Conservation (phyloP, 92 coral and sea anemone species). For the Siderastrea radians region DNA sequence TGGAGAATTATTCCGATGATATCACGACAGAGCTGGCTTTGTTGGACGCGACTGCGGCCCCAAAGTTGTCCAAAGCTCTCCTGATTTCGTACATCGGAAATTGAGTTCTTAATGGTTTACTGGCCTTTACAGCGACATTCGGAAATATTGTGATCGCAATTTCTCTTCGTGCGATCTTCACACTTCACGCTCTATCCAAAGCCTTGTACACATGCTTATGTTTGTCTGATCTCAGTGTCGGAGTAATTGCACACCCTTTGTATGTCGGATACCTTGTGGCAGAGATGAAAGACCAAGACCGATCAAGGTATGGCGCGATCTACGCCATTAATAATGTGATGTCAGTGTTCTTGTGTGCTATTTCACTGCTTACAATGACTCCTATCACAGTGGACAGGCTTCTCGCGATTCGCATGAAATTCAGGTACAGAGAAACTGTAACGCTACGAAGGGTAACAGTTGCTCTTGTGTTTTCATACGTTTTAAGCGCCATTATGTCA, state of each 20-base stretch:
- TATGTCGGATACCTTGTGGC: conserved; percentile 1
- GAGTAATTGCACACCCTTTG: neutral
- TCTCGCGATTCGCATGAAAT: conserved; percentile 1
- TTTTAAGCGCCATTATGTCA: conserved; percentile 20
- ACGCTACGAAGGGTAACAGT: neutral
- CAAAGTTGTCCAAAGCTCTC: conserved; percentile 3
- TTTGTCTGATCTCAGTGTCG: conserved; percentile 19
- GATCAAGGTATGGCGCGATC: neutral
- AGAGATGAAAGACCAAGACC: neutral
- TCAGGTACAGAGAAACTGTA: conserved; percentile 19
- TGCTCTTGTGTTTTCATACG: neutral
- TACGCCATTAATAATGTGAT: conserved; percentile 1
- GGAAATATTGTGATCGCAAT: conserved; percentile 14
- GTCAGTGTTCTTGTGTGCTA: conserved; percentile 8
- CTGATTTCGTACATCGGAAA: conserved; percentile 2
- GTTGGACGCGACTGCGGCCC: neutral
- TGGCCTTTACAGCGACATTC: conserved; percentile 1
- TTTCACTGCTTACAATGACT: conserved; percentile 12
- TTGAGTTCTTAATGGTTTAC: neutral
- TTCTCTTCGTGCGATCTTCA: neutral
- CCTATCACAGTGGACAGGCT: conserved; percentile 1
- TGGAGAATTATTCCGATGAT: neutral
- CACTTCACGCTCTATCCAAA: conserved; percentile 23
- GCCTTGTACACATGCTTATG: neutral
- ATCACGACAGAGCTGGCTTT: neutral